Conservation (phyloP, 2,113 vertebrate genomes). For the Oryzias celebensis region DNA sequence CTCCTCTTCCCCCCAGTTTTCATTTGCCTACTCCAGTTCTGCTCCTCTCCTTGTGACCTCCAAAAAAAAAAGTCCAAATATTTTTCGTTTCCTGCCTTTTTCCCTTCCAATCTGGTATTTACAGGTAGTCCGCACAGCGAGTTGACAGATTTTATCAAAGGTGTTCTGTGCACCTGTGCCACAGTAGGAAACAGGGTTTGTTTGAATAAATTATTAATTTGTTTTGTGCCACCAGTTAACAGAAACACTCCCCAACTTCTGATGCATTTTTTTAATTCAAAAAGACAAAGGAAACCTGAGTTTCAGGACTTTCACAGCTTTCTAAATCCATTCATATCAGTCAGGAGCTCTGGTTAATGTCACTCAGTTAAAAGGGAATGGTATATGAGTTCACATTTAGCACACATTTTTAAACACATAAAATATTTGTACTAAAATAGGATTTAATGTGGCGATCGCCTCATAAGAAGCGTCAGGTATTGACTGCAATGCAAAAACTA, state of each 20-base stretch:
- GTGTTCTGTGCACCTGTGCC: constrained; percentile 40
- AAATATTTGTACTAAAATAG: no score
- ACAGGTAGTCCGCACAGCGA: constrained; percentile 14
- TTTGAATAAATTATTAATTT: constrained; percentile 42
- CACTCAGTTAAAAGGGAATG: no score
- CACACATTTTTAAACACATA: no score
- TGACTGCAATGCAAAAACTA: no score
- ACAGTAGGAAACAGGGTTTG: constrained; percentile 24
- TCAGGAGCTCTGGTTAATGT: no score
- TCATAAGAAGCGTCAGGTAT: no score
- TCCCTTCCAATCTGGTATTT: not conserved
- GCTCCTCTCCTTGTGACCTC: constrained; percentile 56
- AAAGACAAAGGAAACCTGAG: constrained; percentile 6
- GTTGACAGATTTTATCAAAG: constrained; percentile 30
- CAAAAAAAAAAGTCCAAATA: constrained; percentile 60
- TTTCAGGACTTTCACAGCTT: no score
- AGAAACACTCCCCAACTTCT: constrained; percentile 3
- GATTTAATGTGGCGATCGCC: no score
- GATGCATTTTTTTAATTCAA: not conserved
- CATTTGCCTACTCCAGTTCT: constrained; percentile 57
- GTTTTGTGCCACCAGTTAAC: not conserved
- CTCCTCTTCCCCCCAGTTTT: constrained; percentile 50
- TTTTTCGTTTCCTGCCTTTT: constrained; percentile 5
- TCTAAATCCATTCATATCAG: no score
- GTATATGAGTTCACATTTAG: no score